A percentile compares a stretch with the other conserved stretches of the same genome.
Conservation (phyloP, 1,140 invertebrate genomes). For the Pteromalus puparum region DNA sequence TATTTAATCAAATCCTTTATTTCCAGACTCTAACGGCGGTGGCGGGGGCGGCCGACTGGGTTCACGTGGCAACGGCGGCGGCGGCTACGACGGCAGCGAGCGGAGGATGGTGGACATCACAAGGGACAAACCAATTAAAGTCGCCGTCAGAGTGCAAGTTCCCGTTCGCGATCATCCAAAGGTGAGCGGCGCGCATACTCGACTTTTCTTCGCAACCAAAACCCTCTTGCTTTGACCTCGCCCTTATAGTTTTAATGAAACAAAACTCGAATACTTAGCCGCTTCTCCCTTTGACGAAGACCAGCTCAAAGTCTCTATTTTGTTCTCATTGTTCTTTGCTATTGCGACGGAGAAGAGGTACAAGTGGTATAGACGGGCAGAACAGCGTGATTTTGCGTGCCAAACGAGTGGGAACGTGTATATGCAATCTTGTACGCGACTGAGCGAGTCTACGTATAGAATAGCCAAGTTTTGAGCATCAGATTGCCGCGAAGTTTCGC, state of each 20-base stretch:
- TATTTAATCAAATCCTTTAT: background rate
- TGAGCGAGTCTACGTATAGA: background rate
- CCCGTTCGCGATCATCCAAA: conserved; percentile 92
- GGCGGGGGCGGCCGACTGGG: conserved; percentile 21
- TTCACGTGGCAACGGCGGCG: conserved; percentile 55
- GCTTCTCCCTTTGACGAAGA: background rate
- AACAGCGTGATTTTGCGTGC: background rate
- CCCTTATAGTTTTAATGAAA: background rate
- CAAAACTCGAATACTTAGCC: background rate
- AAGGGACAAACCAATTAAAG: conserved; percentile 88
- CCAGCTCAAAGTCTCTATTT: background rate
- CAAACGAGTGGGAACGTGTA: background rate
- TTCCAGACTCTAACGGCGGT: conserved; percentile 20
- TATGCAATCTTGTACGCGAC: background rate
- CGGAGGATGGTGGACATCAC: conserved; percentile 88
- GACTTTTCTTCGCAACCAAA: background rate
- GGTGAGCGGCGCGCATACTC: conserved; percentile 74
- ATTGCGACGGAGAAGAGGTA: background rate
- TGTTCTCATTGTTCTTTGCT: background rate
- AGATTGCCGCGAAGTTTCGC: background rate
- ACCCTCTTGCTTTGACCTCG: background rate
- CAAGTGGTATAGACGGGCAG: background rate
- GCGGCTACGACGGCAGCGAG: conserved; percentile 67
- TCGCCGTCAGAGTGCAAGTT: conserved; percentile 89
- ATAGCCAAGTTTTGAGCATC: background rate